phyloP scores from a whole-genome alignment of 1,140 invertebrate species.

The Panagrolaimus sp. region DNA sequence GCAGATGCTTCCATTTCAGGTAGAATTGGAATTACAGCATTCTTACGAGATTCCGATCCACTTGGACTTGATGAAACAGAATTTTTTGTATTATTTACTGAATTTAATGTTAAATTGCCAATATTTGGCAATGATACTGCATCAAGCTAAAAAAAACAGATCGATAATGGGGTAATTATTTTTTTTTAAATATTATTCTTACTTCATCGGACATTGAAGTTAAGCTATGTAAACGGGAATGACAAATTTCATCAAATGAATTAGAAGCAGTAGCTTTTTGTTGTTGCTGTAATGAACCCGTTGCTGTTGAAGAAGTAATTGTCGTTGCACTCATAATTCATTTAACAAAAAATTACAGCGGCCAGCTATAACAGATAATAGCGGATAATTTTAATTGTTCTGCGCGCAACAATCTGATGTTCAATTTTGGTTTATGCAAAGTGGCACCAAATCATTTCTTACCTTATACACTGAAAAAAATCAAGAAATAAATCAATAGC shows the following conservation, averaged over 20 bases:
- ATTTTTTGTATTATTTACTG: neutral
- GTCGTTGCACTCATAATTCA: neutral
- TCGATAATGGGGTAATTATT: too few relatives aligned
- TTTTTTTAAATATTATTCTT: neutral
- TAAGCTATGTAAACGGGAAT: conserved; percentile 5
- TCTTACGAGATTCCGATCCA: neutral
- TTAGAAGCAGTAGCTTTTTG: neutral
- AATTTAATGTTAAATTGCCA: neutral
- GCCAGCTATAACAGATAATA: neutral
- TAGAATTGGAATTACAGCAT: conserved; percentile 6
- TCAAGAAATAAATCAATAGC: too few relatives aligned
- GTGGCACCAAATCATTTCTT: too few relatives aligned
- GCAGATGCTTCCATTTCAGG: neutral
- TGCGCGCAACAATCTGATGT: too few relatives aligned
- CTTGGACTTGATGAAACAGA: neutral
- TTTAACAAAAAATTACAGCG: neutral
- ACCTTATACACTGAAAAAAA: too few relatives aligned
- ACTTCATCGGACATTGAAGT: conserved; percentile 8
- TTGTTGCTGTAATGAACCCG: conserved; percentile 6
- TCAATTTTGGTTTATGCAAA: too few relatives aligned
- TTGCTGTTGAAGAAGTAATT: neutral
- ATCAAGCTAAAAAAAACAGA: conserved; percentile 10
- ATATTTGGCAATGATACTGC: neutral
- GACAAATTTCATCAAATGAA: conserved; percentile 2
- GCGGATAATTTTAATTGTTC: neutral